Conservation (phyloP, 2,888 invertebrate species). For the Drosophila tanythrix region DNA sequence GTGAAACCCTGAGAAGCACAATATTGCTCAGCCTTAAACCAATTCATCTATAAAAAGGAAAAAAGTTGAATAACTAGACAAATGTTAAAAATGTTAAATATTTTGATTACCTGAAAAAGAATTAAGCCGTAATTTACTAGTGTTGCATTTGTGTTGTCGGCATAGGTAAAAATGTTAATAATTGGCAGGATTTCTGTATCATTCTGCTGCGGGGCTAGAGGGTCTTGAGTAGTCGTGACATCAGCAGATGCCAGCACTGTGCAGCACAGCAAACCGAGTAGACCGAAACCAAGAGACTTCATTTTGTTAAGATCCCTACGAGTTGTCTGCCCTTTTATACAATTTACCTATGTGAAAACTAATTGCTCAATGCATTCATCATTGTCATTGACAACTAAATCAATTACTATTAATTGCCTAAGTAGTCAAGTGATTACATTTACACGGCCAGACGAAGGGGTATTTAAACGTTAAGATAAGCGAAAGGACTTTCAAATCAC, state of each 20-base stretch:
- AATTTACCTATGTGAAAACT: not conserved
- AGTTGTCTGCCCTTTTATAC: constrained; percentile 8
- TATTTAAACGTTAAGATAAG: not conserved
- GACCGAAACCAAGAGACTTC: constrained; percentile 8
- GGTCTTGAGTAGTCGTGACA: no score
- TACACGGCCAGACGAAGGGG: not conserved
- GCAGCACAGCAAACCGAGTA: constrained; percentile 16
- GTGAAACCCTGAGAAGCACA: not conserved
- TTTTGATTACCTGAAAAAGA: constrained; percentile 4
- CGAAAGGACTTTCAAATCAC: not conserved
- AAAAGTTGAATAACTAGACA: not conserved
- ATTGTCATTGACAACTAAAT: constrained; percentile 22
- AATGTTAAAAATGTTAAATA: no score
- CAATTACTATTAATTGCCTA: not conserved
- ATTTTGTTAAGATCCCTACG: constrained; percentile 10
- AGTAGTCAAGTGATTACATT: not conserved
- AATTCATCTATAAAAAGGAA: constrained; percentile 6
- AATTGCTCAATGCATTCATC: constrained; percentile 33
- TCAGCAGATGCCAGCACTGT: constrained; percentile 2
- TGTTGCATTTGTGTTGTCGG: no score
- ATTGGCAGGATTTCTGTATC: not conserved
- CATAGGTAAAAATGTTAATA: not conserved
- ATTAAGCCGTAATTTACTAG: not conserved
- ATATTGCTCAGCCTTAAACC: constrained; percentile 20
- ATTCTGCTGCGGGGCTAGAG: not conserved